Conservation (phyloP, 35 echinoderm and acorn worm genomes). For the Ophioderma brevispina region DNA sequence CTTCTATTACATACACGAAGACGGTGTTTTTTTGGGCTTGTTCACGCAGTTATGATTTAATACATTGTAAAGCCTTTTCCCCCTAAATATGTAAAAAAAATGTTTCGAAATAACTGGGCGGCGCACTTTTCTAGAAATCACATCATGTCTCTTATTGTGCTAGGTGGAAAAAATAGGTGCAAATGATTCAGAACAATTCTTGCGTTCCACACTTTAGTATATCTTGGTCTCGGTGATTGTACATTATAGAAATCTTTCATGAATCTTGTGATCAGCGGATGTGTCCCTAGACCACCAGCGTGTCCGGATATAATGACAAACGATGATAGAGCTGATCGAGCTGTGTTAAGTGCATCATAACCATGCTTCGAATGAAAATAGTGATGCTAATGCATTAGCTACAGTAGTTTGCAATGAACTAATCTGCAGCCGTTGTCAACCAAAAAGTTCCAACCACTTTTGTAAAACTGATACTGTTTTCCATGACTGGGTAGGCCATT, state of each 20-base stretch:
- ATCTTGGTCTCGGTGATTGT: constrained; percentile 36
- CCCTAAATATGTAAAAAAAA: too few relatives aligned
- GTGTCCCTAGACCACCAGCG: constrained; percentile 29
- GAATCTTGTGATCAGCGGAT: constrained; percentile 56
- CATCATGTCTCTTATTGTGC: too few relatives aligned
- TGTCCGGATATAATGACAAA: constrained; percentile 10
- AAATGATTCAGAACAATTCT: constrained; percentile 49
- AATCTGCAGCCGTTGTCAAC: neutral
- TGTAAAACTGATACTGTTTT: too few relatives aligned
- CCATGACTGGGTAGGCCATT: too few relatives aligned
- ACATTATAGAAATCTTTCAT: constrained; percentile 60
- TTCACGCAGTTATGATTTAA: too few relatives aligned
- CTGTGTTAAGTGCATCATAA: too few relatives aligned
- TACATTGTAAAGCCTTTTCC: too few relatives aligned
- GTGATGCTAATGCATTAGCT: neutral
- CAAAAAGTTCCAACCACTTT: neutral
- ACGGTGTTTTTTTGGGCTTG: too few relatives aligned
- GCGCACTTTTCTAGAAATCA: too few relatives aligned
- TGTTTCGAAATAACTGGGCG: too few relatives aligned
- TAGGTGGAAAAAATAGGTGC: too few relatives aligned
- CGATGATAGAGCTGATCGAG: constrained; percentile 46
- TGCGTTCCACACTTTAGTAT: constrained; percentile 45
- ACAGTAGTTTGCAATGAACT: constrained; percentile 33
- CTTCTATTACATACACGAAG: too few relatives aligned
- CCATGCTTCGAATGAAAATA: neutral